Evolutionary conservation across 2,888 invertebrate genomes (phyloP), one percentile per base, ranked within the genome.

Genomic region (Napeogenes inachia): DNA sequence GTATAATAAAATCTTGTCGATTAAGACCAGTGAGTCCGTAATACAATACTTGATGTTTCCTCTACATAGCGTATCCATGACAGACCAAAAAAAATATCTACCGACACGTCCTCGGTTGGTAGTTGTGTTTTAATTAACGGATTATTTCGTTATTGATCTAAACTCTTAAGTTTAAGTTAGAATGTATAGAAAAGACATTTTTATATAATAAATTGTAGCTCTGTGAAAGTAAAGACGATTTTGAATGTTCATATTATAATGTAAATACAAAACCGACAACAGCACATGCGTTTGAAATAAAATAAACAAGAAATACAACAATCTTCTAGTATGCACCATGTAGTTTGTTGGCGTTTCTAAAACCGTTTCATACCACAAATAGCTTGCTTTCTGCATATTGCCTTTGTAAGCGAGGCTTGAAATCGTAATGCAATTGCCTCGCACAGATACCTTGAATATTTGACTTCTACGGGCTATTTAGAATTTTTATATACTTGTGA

Each of bases 1-100:
- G 81, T 87, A 89, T 89, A 90, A 90, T 89, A 87, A 89, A 89
- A 88, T 88, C 89, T 88, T 78, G 84, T 83, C 84, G 81, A 89
- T 88, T 88, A 89, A 87, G 88, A 87, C 84, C 84, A 83, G 80
- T 85, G 87, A 86, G 88, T 82, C 77, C 73, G 89, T 84, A 89
- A 90, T 81, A 89, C 85, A 89, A 90, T 89, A 88, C 88, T 80
- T 72, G 85, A 86, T 89, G 89, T 89, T 90, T 89, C 89, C 85
- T 89, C 82, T 80, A 77, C 80, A 78, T 79, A 85, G 83, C 89
- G 82, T 88, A 90, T 90, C 89, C 85, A 90, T 89, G 76, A 80
- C 90, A 89, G 78, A 78, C 83, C 85, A 89, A 78, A 88, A 88
- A n/a, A 87, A 89, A 89, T 89, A 89, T 89, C 88, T 82, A 78